These are phyloP conservation scores for Syrrhaptes paradoxus DNA, from an alignment of 2,113 vertebrate genomes.

Conservation along the genomic window DNA sequence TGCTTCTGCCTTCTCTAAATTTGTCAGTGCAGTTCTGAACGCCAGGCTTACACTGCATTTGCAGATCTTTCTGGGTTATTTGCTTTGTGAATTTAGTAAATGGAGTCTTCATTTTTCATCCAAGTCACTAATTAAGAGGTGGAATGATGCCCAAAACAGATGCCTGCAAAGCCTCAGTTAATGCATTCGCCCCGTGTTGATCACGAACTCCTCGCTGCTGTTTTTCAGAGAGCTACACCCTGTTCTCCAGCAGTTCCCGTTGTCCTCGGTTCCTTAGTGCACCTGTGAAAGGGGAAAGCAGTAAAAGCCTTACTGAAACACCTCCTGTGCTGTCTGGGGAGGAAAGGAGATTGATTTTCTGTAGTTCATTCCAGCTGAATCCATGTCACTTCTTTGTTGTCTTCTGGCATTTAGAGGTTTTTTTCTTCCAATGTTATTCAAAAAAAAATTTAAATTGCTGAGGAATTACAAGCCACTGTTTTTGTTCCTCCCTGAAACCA, in stretches of 20 bases:
- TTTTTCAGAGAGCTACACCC: background rate
- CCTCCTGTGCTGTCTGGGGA: background rate
- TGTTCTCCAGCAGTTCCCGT: background rate
- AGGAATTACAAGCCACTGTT: background rate
- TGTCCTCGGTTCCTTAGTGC: background rate
- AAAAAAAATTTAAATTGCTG: background rate
- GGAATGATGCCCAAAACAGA: constrained; percentile 48
- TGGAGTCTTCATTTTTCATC: constrained; percentile 31
- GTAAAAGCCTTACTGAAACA: background rate
- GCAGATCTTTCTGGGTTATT: constrained; percentile 5
- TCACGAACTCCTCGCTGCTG: background rate
- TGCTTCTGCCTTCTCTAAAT: background rate
- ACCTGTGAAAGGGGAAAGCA: background rate
- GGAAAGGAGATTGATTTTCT: background rate
- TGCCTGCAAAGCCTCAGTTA: background rate
- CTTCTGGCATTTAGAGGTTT: background rate
- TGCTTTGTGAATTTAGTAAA: constrained; percentile 23
- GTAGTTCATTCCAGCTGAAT: background rate
- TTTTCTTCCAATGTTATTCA: background rate
- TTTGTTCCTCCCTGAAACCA: background rate
- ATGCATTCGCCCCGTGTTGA: background rate
- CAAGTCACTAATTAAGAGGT: constrained; percentile 31
- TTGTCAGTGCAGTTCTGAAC: background rate
- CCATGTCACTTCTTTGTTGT: background rate
- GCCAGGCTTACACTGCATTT: background rate